These are phyloP conservation scores for Aldabrachelys gigantea DNA, from an alignment of 2,113 vertebrate species.

Conservation along the genomic window DNA sequence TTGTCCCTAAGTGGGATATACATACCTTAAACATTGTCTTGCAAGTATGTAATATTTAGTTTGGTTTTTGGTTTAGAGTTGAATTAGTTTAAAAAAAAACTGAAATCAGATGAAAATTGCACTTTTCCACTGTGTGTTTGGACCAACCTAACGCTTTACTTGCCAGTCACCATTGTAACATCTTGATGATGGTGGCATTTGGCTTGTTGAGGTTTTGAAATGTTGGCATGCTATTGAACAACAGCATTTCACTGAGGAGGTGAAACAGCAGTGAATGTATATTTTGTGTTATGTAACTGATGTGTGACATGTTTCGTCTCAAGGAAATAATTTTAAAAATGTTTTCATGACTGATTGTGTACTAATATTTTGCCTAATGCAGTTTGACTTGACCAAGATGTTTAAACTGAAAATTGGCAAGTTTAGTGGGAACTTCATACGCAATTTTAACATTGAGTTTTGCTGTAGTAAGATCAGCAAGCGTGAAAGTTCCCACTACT, in stretches of 20 bases:
- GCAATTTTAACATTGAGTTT: not conserved
- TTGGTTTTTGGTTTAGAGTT: conserved; percentile 6
- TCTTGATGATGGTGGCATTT: not conserved
- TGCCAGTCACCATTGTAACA: not conserved
- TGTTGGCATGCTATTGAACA: not conserved
- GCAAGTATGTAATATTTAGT: not conserved
- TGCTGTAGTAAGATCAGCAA: not conserved
- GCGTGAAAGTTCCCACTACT: not conserved
- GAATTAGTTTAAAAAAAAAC: not conserved
- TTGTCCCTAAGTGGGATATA: not conserved
- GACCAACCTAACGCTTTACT: not conserved
- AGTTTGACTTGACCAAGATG: not conserved
- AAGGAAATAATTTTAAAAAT: not conserved
- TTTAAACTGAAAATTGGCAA: not conserved
- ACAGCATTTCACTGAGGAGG: not conserved
- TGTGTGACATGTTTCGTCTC: not conserved
- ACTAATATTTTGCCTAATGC: not conserved
- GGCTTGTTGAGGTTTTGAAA: not conserved
- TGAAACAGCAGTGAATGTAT: fast-evolving
- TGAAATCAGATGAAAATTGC: not conserved
- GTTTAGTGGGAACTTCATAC: not conserved
- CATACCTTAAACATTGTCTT: not conserved
- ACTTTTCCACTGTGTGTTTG: not conserved
- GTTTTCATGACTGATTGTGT: not conserved
- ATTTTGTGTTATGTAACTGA: not conserved